These are phyloP conservation scores for Stenodema calcarata DNA, from an alignment of 2,888 invertebrate genomes.

Conservation along the genomic window DNA sequence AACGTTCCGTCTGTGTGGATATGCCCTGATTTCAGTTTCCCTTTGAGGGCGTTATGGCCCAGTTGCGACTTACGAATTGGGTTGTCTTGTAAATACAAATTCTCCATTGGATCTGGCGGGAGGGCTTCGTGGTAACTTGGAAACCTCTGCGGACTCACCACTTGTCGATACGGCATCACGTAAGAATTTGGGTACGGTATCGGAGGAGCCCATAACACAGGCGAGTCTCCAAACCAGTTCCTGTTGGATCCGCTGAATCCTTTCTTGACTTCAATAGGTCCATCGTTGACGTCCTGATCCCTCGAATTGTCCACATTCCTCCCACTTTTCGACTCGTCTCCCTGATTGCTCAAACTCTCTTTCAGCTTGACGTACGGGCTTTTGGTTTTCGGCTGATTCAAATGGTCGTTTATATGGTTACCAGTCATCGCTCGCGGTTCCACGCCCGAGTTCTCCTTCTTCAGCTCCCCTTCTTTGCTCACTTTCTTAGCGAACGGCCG, in stretches of 20 bases:
- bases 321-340: neutral
- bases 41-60: neutral
- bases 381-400: neutral
- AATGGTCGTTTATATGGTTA: neutral
- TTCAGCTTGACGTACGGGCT: neutral
- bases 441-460: neutral
- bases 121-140: neutral
- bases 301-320: neutral
- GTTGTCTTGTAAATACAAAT: neutral
- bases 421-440: neutral
- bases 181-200: neutral
- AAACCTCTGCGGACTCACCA: neutral
- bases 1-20: neutral
- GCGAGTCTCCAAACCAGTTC: neutral
- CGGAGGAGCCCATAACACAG: neutral
- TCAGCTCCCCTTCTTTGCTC: neutral
- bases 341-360: neutral
- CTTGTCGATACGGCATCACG: neutral
- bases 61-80: neutral
- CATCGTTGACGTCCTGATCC: neutral
- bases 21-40: neutral
- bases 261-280: neutral
- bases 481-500: neutral
- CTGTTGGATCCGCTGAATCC: neutral
- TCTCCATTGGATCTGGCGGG: neutral